Conservation (phyloP, 1,140 invertebrate species). For the Drosophila neocordata region DNA sequence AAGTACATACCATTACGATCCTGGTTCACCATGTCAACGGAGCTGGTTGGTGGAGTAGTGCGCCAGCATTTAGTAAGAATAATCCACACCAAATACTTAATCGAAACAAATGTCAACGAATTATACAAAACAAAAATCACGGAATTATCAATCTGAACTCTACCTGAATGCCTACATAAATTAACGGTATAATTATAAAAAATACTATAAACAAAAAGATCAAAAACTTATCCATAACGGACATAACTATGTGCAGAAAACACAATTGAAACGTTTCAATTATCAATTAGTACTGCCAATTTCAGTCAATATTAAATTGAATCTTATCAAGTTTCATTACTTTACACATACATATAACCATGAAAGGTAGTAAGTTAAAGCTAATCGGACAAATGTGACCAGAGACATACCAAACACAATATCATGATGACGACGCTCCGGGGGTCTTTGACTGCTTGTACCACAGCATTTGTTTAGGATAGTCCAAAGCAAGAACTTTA, state of each 20-base stretch:
- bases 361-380: background rate
- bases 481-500: conserved; percentile 55
- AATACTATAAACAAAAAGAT: background rate
- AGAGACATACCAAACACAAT: conserved; percentile 31
- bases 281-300: conserved; percentile 4
- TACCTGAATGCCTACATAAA: conserved; percentile 6
- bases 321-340: conserved; percentile 26
- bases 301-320: background rate
- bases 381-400: background rate
- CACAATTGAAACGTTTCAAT: conserved; percentile 11
- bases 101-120: background rate
- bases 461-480: conserved; percentile 52
- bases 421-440: background rate
- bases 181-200: background rate
- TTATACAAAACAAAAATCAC: background rate
- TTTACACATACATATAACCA: conserved; percentile 1
- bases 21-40: background rate
- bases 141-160: background rate
- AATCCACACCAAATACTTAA: conserved; percentile 30
- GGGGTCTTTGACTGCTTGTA: background rate
- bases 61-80: conserved; percentile 20
- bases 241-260: background rate
- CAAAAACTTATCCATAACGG: background rate
- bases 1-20: conserved; percentile 37
- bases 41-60: background rate